phyloP scores from a whole-genome alignment of 2,113 vertebrate species.

The Anhinga anhinga region DNA sequence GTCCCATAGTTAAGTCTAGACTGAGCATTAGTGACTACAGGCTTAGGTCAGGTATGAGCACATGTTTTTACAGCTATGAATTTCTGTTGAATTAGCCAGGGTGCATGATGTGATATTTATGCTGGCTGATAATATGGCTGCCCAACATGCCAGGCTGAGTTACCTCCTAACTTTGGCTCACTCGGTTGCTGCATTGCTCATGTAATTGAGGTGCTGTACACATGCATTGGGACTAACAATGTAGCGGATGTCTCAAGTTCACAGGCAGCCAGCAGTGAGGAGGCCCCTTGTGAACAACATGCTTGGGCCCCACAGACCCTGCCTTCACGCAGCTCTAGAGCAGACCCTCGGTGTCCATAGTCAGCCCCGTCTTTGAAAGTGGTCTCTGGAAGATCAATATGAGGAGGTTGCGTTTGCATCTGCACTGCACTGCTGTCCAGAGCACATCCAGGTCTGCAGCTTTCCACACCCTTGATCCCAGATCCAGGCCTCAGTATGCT shows the following conservation, averaged over 20 bases:
- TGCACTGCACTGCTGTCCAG: not conserved
- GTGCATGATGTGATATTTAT: not conserved
- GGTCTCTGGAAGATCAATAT: not conserved
- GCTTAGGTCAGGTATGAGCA: not conserved
- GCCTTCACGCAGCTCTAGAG: not conserved
- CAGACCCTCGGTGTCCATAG: not conserved
- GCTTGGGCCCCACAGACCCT: rapidly evolving
- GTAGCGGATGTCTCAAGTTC: not conserved
- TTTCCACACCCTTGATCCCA: not conserved
- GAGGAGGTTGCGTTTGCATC: not conserved
- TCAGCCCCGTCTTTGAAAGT: not conserved
- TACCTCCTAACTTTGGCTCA: not conserved
- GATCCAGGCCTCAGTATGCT: not conserved
- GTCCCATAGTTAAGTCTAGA: not conserved
- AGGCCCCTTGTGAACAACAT: not conserved
- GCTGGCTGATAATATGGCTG: not conserved
- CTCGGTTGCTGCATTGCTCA: rapidly evolving
- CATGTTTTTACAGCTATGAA: not conserved
- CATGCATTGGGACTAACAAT: rapidly evolving
- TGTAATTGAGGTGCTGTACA: not conserved
- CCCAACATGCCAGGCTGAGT: rapidly evolving
- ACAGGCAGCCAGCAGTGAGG: rapidly evolving
- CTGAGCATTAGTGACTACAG: not conserved
- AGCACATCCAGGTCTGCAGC: not conserved
- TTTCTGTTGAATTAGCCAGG: not conserved